Evolutionary conservation across 2,888 invertebrate species (phyloP), one percentile per base, ranked within the genome.

Genomic region (Dicyrtomina minuta): DNA sequence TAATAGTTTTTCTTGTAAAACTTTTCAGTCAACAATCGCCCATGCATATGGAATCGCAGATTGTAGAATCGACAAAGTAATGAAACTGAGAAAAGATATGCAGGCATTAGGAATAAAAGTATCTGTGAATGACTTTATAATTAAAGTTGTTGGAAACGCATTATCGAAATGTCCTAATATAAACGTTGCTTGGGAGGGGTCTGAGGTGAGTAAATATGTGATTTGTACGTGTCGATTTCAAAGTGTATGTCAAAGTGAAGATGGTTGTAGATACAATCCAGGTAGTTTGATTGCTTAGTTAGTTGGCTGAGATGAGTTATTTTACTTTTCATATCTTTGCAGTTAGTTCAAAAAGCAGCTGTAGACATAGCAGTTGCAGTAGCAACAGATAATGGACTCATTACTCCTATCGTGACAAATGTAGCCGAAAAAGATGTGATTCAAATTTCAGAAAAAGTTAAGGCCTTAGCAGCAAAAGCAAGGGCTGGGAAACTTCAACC

Each of bases 71-170:
- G 84, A 85, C 75, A 83, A 83, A 51, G 79, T 88, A 15, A 79
- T 82, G 6, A 81, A 82, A 58, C 77, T 87, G 1, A 82, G 88
- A 15, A 84, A 84, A 73, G 82, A 85, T 75, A 80, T 88, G 26
- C 82, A 83, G 79, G 80, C 78, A 5, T 83, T 85, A 17, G 85
- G 85, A 26, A 79, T 86, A 27, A 85, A 84, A 72, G 84, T 88
- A 1, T 88, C 88, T 2, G 81, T 89, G 12, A 89, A 89, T 80
- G 89, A 89, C 80, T 86, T 89, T 75, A 82, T 89, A 43, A 85
- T 87, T 22, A 89, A 89, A 81, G 86, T 87, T 17, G 85, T 84
- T 39, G 87, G 86, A n/a, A 80, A 85, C 20, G 86, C 88, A 1
- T 81, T 89, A 44, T 81, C 85, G 77, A 81, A 83, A 73, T 84